A percentile compares a stretch with the other conserved stretches of the same genome.
These are phyloP conservation scores for Brachypteracias leptosomus DNA, from an alignment of 2,113 vertebrate species.

Conservation along the genomic window DNA sequence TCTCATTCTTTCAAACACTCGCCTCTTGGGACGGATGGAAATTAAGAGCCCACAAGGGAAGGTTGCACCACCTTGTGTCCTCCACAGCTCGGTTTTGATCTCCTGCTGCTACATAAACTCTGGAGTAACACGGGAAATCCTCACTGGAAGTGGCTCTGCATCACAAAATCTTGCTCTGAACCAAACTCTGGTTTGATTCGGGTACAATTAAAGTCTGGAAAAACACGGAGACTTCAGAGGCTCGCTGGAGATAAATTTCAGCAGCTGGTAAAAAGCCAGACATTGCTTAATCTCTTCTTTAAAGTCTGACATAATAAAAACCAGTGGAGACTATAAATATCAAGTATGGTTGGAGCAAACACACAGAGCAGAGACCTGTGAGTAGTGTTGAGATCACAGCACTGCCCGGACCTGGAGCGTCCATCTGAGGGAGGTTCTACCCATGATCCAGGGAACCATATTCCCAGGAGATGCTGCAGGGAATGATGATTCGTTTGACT, in stretches of 20 bases:
- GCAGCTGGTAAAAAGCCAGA: background rate
- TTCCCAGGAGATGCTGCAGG: background rate
- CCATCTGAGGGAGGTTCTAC: background rate
- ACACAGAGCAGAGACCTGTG: background rate
- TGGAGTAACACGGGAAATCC: accelerated
- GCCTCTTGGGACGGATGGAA: accelerated
- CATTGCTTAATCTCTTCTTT: background rate
- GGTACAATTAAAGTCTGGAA: too few relatives aligned
- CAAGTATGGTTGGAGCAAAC: background rate
- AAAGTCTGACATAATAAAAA: background rate
- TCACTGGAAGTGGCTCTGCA: accelerated
- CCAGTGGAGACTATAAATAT: background rate
- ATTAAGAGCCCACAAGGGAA: accelerated
- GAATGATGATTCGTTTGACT: background rate
- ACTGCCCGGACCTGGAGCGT: accelerated
- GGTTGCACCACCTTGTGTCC: accelerated
- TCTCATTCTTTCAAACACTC: accelerated
- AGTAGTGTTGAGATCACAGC: background rate
- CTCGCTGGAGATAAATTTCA: background rate
- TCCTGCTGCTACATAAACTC: accelerated
- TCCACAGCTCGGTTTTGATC: accelerated
- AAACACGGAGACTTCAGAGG: background rate
- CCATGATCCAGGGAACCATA: accelerated
- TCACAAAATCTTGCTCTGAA: background rate
- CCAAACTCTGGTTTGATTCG: accelerated